Evolutionary conservation across 2,113 vertebrate species (phyloP), one percentile per base, ranked within the genome.

Genomic region (Sinocyclocheilus anophthalmus): DNA sequence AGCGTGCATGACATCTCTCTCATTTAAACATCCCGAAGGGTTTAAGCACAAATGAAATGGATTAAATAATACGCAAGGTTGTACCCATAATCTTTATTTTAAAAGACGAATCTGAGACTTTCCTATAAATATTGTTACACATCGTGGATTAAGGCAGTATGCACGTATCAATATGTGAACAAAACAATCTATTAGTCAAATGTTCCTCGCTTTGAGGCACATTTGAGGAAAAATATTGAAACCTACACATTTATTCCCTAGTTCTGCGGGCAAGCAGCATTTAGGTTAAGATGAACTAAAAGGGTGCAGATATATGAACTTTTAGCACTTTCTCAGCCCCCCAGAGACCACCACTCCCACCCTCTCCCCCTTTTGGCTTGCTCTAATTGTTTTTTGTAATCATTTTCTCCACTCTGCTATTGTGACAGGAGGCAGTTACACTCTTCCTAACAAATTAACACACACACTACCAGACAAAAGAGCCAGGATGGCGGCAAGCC

Each of bases 341-440:
- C 89, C 75, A 73, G 79, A 85, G 87, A 75, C 81, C 22, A 55
- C 42, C 65, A 82, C 42, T 30, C 86, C 30, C 14, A 30, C 33
- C 22, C 2, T 59, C 22, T 59, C 57, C 76, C 53, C 88, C 84
- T n/a, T 79, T 76, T 76, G 82, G 84, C 69, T 76, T 85, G 65
- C 93, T 91, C 94, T 96, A 96, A 96, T 96, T 96, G 95, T 96
- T 95, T 95, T 95, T 95, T 94, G 92, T 95, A 94, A 95, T 95
- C 94, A 95, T 94, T 95, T 94, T 95, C 91, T 91, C 89, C 93
- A 91, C 92, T 92, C 91, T 95, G 94, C 92, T 95, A 92, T 95
- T 95, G 95, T 95, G 94, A 96, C 94, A 96, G 90, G 94, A 93
- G 84, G 86, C 88, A 88, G 90, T 91, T 93, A 92, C 92, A 92